A percentile compares a stretch with the other conserved stretches of the same genome.
phyloP scores from a whole-genome alignment of 2,113 vertebrate genomes.

The Pygoscelis adeliae region DNA sequence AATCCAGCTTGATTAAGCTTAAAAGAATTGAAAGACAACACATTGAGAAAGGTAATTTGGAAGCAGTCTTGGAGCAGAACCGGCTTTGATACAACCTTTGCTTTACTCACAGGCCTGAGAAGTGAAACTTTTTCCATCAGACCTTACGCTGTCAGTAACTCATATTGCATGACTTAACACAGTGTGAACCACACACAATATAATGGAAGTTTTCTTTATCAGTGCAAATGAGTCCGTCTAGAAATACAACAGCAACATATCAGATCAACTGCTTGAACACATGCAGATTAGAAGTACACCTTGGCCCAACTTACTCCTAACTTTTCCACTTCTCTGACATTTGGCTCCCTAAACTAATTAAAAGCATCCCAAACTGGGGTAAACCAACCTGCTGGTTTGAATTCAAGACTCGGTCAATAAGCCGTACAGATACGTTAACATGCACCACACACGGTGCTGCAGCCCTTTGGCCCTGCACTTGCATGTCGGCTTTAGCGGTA shows the following conservation, averaged over 20 bases:
- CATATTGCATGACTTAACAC: background rate
- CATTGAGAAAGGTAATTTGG: background rate
- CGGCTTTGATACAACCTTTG: background rate
- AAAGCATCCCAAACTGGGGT: background rate
- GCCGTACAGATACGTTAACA: accelerated
- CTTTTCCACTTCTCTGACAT: background rate
- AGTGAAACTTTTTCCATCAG: background rate
- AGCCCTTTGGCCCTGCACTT: background rate
- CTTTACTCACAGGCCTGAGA: background rate
- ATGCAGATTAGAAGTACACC: background rate
- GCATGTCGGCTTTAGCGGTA: accelerated
- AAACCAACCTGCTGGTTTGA: background rate
- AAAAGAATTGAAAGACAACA: background rate
- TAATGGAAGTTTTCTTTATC: background rate
- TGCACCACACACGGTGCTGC: accelerated
- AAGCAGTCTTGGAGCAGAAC: background rate
- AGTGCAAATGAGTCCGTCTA: background rate
- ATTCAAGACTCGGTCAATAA: background rate
- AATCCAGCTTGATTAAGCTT: background rate
- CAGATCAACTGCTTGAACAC: background rate
- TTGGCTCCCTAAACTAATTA: background rate
- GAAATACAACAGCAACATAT: background rate
- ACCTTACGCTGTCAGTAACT: background rate
- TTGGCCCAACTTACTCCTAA: background rate
- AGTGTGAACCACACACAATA: background rate